Base-by-base conservation (phyloP, 2,797 vertebrate species). In the Cyprinodon diabolis region DNA sequence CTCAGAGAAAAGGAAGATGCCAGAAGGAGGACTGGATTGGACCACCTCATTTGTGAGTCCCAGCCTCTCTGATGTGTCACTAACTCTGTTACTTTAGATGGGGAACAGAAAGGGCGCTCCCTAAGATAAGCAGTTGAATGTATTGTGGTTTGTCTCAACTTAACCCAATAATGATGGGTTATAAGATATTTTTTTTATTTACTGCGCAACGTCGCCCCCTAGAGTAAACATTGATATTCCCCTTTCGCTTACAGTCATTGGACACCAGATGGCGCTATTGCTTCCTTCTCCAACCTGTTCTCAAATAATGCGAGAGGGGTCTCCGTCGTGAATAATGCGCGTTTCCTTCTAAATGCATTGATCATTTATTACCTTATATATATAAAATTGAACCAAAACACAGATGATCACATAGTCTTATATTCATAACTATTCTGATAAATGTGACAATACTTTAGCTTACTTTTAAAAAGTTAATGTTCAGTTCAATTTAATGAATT, bases 1-100 rank as follows among this genome's bases (percentile, higher is more conserved):
- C 49, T 21, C 23, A 72, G 45, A 48, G 48, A 66, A 56, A 88
- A 89, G 21, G 83, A 75, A 80, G 74, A 84, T 68, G 76, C 71
- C 71, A 5, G 10, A 49, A 51, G 52, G 30, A 60, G 77, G 47
- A 63, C 66, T 10, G 67, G 21, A 49, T 21, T 67, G 60, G 62
- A 47, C 71, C 69, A 54, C 55, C 71, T 69, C 17, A 52, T n/a
- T 35, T n/a, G 47, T 86, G 85, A 86, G 68, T 88, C 82, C 86
- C 6, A 66, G 51, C 21, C 56, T 17, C 37, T 1, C 51, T 7
- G n/a, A 54, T 1, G 40, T 62, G 13, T 4, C 68, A 72, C 68
- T 10, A 68, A 63, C 25, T 49, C 4, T 23, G 23, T 3, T 51
- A 25, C 8, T n/a, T 60, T 21, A 37, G 10, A 11, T 15, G 55